Evolutionary conservation across 1,140 invertebrate species (phyloP).

Genomic region (Doryteuthis pealeii): DNA sequence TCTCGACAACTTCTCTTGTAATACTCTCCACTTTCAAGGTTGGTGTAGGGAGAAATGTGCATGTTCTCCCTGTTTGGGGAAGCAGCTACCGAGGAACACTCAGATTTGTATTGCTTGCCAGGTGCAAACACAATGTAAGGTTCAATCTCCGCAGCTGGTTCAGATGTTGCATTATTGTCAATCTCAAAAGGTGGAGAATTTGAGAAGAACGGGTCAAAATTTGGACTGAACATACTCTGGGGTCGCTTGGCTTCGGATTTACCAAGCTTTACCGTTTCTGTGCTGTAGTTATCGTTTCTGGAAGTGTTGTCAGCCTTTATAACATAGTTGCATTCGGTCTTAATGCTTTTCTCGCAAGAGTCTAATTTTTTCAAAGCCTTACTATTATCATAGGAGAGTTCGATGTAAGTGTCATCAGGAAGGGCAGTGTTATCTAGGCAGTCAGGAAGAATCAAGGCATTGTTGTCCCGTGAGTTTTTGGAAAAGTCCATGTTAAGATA

Average conservation of each 20-base stretch:
- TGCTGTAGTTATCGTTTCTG: background rate
- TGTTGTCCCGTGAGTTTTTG: background rate
- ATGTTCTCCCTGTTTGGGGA: background rate
- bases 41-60: background rate
- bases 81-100: background rate
- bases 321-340: background rate
- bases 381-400: background rate
- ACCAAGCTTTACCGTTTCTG: background rate
- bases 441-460: background rate
- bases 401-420: constrained; percentile 1
- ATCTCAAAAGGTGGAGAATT: background rate
- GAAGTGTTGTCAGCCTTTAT: background rate
- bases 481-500: background rate
- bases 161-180: background rate
- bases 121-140: constrained; percentile 9
- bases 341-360: background rate
- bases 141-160: background rate
- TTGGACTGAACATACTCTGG: constrained; percentile 4
- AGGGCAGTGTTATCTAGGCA: background rate
- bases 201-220: constrained; percentile 10
- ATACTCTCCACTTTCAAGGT: background rate
- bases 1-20: background rate
- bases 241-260: background rate
- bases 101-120: background rate
- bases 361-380: constrained; percentile 1